Evolutionary conservation across 2,888 invertebrate species (phyloP), one percentile per base, ranked within the genome.

Genomic region (Agrilus cyanescens): DNA sequence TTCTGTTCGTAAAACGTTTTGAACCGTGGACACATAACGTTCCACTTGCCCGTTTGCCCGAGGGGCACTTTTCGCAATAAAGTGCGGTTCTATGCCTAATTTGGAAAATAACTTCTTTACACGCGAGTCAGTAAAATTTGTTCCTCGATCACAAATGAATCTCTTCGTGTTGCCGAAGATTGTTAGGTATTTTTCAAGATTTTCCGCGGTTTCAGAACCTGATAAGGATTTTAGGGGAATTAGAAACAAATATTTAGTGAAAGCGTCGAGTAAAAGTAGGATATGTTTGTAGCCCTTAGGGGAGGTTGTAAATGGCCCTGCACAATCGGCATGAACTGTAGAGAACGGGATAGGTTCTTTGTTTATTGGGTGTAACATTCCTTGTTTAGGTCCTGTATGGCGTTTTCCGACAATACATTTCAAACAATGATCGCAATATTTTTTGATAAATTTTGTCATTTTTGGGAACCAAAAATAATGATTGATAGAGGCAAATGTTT

Each of bases 1-100:
- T 31, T 38, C 43, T n/a, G 32, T 44, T 15, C 15, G 25, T 13
- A 45, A 43, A 4, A 45, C 4, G 16, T 18, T 38, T 5, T 16
- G 15, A 3, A 38, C 18, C 12, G 45, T 45, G 4, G 29, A 29
- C 14, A 43, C 39, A 14, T 43, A 45, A 10, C 42, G 25, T 38
- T 45, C 45, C 6, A 31, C 37, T 10, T 10, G 12, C 3, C 50
- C 50, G 36, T 50, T 50, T 2, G 40, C 45, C 8, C 50, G 42
- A 10, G 47, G 43, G 7, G 46, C 45, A 37, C 7, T 20, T 20
- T 20, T 20, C 7, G 20, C 20, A 6, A 20, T n/a, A n/a, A n/a
- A n/a, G n/a, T n/a, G n/a, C n/a, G n/a, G n/a, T n/a, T n/a, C n/a
- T n/a, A n/a, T n/a, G n/a, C n/a, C n/a, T n/a, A n/a, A n/a, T n/a